Evolutionary conservation across 2,888 invertebrate species (phyloP), one percentile per base, ranked within the genome.

Genomic region (Mythimna ferrago): DNA sequence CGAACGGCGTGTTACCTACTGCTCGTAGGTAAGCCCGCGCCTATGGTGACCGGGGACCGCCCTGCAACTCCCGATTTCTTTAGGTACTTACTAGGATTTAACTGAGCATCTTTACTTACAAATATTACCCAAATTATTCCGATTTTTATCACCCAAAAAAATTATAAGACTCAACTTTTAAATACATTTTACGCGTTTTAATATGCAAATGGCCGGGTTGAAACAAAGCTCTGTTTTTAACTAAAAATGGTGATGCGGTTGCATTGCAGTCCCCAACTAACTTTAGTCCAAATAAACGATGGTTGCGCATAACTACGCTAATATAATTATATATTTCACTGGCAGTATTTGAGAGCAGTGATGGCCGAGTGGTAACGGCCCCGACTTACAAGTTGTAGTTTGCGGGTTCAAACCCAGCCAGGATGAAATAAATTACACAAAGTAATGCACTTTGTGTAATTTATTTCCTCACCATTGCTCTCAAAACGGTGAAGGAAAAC

Each of bases 221-320:
- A 66, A 82, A 78, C 38, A 78, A 73, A 68, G 11, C 56, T 41
- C 16, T 26, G 53, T 53, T 66, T 68, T 69, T 51, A 70, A 63
- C 54, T 41, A 65, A 72, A 82, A 71, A 69, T 71, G 35, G 58
- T 26, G 65, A 54, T 80, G 69, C 66, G 32, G 76, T 61, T 48
- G 48, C 48, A 72, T 76, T 80, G 81, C 76, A 76, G 61, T 71
- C n/a, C 57, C 44, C 14, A 51, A 80, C 74, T 68, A 82, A 83
- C 64, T 80, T 65, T 16, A 58, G 44, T 26, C 38, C 72, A 76
- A 83, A 81, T 76, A 72, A 76, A 83, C 32, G 41, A 69, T 41
- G 56, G 41, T 16, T 6, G 38, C 69, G 51, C 26, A 67, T 21
- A 53, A 51, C 51, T 38, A n/a, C 57, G 56, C 54, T 72, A 72